A percentile compares a stretch with the other conserved stretches of the same genome.
Conservation (phyloP, 1,140 invertebrate genomes). For the Dendrolimus kikuchii region DNA sequence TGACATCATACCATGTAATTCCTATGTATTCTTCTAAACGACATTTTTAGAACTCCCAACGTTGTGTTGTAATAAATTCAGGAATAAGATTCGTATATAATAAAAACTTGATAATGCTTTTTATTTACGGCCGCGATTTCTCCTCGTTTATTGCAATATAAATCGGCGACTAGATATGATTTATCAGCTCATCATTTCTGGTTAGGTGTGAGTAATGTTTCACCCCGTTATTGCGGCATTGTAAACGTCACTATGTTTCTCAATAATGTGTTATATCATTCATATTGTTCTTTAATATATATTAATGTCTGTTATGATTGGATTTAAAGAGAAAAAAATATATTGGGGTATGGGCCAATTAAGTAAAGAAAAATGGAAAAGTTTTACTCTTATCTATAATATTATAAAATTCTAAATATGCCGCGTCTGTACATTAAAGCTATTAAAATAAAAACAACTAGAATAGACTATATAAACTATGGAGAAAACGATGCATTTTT, state of each 20-base stretch:
- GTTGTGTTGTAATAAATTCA: no score
- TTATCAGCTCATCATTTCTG: constrained; percentile 63
- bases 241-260: constrained; percentile 27
- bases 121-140: constrained; percentile 53
- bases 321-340: constrained; percentile 1
- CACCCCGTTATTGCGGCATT: constrained; percentile 41
- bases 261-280: constrained; percentile 4
- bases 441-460: no score
- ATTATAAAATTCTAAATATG: no score
- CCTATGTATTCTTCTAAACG: no score
- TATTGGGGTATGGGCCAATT: neutral
- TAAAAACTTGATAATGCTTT: constrained; percentile 50
- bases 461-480: no score
- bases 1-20: no score
- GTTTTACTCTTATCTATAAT: no score
- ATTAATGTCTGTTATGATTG: constrained; percentile 1
- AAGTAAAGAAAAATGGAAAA: neutral
- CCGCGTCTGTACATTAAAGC: no score
- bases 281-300: constrained; percentile 1
- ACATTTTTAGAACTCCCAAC: no score
- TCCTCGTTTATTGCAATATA: constrained; percentile 61
- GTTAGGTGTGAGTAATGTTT: constrained; percentile 56
- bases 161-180: constrained; percentile 66
- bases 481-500: no score
- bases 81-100: constrained; percentile 8